Base-by-base conservation (phyloP, 2,888 invertebrate species). In the Pimpla rufipes region DNA sequence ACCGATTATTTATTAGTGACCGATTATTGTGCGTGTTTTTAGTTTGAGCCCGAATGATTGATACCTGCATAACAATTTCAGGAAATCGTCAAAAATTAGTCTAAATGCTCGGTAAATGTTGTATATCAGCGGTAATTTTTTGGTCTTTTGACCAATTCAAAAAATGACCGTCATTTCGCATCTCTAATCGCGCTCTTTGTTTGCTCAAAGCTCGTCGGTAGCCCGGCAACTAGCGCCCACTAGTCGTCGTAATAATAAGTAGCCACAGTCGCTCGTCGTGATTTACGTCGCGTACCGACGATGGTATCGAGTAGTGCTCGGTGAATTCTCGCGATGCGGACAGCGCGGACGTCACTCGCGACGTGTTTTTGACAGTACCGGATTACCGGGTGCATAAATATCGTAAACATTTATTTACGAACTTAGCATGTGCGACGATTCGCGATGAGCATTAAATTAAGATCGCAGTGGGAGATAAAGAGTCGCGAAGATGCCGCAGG, bases 401-500 rank as follows among this genome's bases (percentile, higher is more conserved):
- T 45, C 13, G 10, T 21, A 5, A 37, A 11, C 8, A 67, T 13
- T 47, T 29, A 55, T 6, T 55, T 23, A 11, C n/a, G n/a, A n/a
- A n/a, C n/a, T n/a, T n/a, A n/a, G n/a, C 10, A 62, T 47, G 40
- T 50, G 13, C 55, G 47, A 29, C 7, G 11, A 37, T 64, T 68
- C 18, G 35, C 52, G 50, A 79, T 79, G 59, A 76, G 11, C 8
- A 11, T 52, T 59, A 7, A 5, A n/a, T n/a, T n/a, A n/a, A n/a
- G 8, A n/a, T 5, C 2, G 40, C 23, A 35, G 21, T 13, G 10
- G 11, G 7, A 35, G 35, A 6, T 8, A 73, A 67, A 64, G 18
- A 66, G 52, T 45, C 52, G 59, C 23, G 10, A 73, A 85, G 73
- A 85, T 83, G 77, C 45, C 84, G 84, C 18, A 81, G 40, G 83